Base-by-base conservation (phyloP, 2,113 vertebrate species). In the Tyto alba region DNA sequence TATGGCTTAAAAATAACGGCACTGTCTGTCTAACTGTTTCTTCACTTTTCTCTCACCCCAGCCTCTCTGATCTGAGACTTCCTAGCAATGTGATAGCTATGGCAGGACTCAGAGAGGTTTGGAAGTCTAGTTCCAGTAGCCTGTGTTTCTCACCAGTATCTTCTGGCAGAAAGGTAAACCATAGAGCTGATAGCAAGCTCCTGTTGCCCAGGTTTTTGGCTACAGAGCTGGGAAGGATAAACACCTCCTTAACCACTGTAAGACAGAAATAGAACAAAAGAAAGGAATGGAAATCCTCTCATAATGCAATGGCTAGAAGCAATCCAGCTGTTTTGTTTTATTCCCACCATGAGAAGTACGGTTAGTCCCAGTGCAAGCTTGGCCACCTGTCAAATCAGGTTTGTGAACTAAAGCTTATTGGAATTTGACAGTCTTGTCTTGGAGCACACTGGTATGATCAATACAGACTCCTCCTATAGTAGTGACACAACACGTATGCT, bases 311-410 rank as follows among this genome's bases (percentile, higher is more conserved):
- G 53, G 93, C 83, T 84, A 83, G 85, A 94, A 92, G 81, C 63
- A 91, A 52, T 72, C 92, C 96, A 96, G 95, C 90, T 96, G 96
- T 89, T 97, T 84, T 85, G 62, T 75, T 96, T 96, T 84, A 96
- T 96, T 96, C 84, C 74, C 85, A 88, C 55, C 82, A 53, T 91
- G 62, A 81, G 87, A 92, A 82, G 85, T 82, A 59, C 2, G 9
- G 78, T 85, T 75, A 84, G 78, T 88, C 94, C 72, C 75, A 88
- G 73, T 68, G 88, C 76, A 41, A 75, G 64, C 55, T n/a, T 89
- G 87, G 92, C 93, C 97, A 96, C 94, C 96, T 97, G 97, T 96
- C 91, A 95, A 93, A 80, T 94, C 72, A 90, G 75, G 89, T 93
- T 91, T 94, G 92, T 74, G 93, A 96, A 93, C 69, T 89, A 80